Evolutionary conservation across 1,140 invertebrate species (phyloP).

Genomic region (Drosophila jambulina): DNA sequence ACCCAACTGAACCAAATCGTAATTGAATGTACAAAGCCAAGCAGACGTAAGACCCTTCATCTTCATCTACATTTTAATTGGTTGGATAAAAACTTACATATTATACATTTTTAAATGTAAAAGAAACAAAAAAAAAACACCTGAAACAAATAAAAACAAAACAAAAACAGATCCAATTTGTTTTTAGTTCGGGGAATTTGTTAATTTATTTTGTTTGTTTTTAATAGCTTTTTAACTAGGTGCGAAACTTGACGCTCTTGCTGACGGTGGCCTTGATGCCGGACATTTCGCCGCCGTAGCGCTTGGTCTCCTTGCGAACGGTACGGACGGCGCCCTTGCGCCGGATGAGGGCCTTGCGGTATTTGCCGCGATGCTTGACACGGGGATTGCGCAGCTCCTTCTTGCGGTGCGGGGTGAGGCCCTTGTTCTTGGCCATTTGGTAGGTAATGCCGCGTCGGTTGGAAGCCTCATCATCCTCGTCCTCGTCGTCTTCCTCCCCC

Average conservation of each 20-base stretch:
- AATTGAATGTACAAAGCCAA: slow-evolving; percentile 4
- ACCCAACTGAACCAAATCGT: background rate
- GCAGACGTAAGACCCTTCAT: background rate
- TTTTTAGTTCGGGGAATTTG: slow-evolving; percentile 16
- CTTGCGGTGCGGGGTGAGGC: slow-evolving; percentile 94
- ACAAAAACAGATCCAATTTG: background rate
- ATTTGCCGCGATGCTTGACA: slow-evolving; percentile 96
- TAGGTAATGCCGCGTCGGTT: slow-evolving; percentile 94
- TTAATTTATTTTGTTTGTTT: background rate
- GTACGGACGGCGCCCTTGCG: slow-evolving; percentile 95
- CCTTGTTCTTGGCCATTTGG: slow-evolving; percentile 98
- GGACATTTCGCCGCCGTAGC: slow-evolving; percentile 95
- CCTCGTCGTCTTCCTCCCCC: slow-evolving; percentile 57
- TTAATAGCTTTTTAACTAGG: slow-evolving; percentile 19
- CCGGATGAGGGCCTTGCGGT: slow-evolving; percentile 94
- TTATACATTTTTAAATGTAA: slow-evolving; percentile 13
- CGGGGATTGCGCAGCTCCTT: slow-evolving; percentile 97
- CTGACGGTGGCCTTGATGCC: slow-evolving; percentile 95
- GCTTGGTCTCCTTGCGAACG: slow-evolving; percentile 90
- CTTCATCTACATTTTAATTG: background rate
- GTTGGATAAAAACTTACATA: background rate
- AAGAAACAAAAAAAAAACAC: slow-evolving; percentile 5
- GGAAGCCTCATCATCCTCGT: slow-evolving; percentile 62
- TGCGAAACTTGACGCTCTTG: slow-evolving; percentile 95
- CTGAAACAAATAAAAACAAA: background rate